Evolutionary conservation across 2,113 vertebrate species (phyloP).

Genomic region (Ptyas mucosa): DNA sequence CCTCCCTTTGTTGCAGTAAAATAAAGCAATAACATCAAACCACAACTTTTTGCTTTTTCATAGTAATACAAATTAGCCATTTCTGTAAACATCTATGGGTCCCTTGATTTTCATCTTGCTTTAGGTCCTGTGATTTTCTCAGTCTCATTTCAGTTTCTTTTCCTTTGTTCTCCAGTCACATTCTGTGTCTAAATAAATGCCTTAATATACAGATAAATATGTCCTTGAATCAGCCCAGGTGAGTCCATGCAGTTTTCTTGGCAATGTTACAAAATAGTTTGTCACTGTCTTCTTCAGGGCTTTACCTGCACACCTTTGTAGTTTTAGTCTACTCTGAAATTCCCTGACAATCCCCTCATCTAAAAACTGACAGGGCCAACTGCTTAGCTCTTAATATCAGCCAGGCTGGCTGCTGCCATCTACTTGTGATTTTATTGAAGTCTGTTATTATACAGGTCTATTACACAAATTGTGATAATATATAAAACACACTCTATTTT

Average conservation of each 20-base stretch:
- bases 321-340: not conserved
- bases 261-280: not conserved
- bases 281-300: not conserved
- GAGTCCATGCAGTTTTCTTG: not conserved
- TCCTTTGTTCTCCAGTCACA: not conserved
- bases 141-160: not conserved
- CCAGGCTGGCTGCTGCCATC: not conserved
- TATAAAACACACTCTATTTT: not conserved
- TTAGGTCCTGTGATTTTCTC: not conserved
- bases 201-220: not conserved
- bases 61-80: not conserved
- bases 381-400: not conserved
- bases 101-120: not conserved
- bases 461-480: not conserved
- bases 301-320: not conserved
- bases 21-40: no score
- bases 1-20: no score
- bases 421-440: not conserved
- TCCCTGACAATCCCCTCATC: not conserved
- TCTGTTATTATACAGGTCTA: not conserved
- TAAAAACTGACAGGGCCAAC: not conserved
- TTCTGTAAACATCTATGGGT: not conserved
- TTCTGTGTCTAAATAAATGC: not conserved
- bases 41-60: no score
- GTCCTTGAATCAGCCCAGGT: not conserved